Percentiles rank a stretch among this genome's conserved stretches.
Conservation (phyloP, 92 coral and sea anemone species). For the Porites divaricata region DNA sequence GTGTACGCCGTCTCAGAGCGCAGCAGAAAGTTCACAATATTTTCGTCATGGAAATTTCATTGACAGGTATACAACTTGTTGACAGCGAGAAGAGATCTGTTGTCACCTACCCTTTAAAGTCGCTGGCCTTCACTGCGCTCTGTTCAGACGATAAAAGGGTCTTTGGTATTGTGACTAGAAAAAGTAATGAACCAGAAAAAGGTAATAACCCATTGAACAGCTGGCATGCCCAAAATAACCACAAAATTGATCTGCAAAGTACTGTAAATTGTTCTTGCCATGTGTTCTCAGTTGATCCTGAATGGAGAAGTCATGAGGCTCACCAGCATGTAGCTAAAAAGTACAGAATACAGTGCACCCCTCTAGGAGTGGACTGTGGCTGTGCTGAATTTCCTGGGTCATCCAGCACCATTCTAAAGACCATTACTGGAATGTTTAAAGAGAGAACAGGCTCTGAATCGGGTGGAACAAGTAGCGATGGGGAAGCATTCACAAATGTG, state of each 20-base stretch:
- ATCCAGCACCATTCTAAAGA: conserved; percentile 74
- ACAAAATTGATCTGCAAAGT: conserved; percentile 52
- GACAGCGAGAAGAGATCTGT: conserved; percentile 68
- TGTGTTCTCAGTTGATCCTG: conserved; percentile 89
- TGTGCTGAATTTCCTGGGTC: conserved; percentile 89
- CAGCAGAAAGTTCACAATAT: conserved; percentile 77
- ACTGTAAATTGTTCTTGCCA: conserved; percentile 93
- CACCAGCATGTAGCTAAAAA: conserved; percentile 73
- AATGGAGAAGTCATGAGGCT: conserved; percentile 65
- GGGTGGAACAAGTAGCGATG: conserved; percentile 40
- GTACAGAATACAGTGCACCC: conserved; percentile 73
- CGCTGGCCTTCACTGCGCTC: conserved; percentile 88
- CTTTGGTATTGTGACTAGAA: conserved; percentile 91
- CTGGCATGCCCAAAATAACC: conserved; percentile 60
- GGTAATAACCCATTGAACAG: conserved; percentile 45
- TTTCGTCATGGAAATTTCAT: conserved; percentile 80
- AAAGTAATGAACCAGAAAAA: conserved; percentile 53
- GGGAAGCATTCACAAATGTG: conserved; percentile 10
- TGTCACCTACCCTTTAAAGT: conserved; percentile 86
- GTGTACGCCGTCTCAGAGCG: conserved; percentile 91
- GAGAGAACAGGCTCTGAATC: conserved; percentile 61
- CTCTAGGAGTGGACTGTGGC: conserved; percentile 41
- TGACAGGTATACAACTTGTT: conserved; percentile 74
- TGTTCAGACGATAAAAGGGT: conserved; percentile 94
- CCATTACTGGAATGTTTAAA: conserved; percentile 71